Base-by-base conservation (phyloP, 2,797 vertebrate genomes). In the Halcyon chelicuti region DNA sequence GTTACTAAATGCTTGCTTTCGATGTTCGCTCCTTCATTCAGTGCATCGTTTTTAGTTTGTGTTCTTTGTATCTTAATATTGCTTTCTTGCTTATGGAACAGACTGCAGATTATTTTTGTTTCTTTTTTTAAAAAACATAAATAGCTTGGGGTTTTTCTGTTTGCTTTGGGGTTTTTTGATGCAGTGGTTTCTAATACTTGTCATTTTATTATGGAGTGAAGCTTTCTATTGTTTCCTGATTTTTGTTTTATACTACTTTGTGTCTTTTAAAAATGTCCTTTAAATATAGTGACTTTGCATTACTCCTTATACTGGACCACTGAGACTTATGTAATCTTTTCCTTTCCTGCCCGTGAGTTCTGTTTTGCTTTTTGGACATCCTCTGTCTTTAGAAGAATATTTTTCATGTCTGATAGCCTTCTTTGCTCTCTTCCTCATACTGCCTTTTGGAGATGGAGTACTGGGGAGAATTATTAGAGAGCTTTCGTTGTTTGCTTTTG, bases 161-260 rank as follows among this genome's bases (percentile, higher is more conserved):
- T 72, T 67, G 14, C 23, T 80, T 83, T 62, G 13, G 10, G 0
- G 9, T 62, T 78, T 85, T 70, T 85, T 83, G 0, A 61, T 55
- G 42, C 29, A 44, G 23, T 66, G 21, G 22, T 33, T 90, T 94
- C 84, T 93, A 60, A 33, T 82, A 47, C 17, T 67, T 54, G 52
- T 29, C 39, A 28, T 75, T 86, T 77, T 63, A 42, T 47, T 84
- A 33, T 5, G 37, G 54, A 57, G 17, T 42, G 55, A 70, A 60
- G 17, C 29, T 84, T 91, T 84, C 67, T 73, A 13, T 94, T 93
- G 31, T 92, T 94, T 79, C 39, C 46, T 90, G 42, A 61, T 85
- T 93, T 96, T 28, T 87, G 31, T 91, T 93, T 90, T 26, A 10
- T 88, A 81, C 70, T 76, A 76, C 35, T 88, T 83, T 26, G n/a